Evolutionary conservation across 2,113 vertebrate genomes (phyloP).

Genomic region (Ptilorrhoa leucosticta): DNA sequence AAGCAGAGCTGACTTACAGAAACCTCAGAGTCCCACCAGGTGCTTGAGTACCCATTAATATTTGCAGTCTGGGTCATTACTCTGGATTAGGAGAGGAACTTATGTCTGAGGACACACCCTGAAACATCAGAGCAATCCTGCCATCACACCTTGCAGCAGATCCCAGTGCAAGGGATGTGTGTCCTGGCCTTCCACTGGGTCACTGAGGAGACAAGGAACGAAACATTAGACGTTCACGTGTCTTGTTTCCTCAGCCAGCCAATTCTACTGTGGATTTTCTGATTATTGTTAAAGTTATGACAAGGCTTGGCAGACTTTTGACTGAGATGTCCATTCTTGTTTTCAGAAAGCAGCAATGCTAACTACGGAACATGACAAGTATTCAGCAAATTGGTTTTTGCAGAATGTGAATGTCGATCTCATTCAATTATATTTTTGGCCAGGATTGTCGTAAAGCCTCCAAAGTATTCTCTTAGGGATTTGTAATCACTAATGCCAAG

Average conservation of each 20-base stretch:
- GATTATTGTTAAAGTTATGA: background rate
- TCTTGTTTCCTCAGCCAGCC: background rate
- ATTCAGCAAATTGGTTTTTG: background rate
- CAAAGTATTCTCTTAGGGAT: background rate
- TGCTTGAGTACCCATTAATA: background rate
- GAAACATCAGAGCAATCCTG: background rate
- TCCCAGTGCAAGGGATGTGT: background rate
- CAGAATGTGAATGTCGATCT: background rate
- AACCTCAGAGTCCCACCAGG: background rate
- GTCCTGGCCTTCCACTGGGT: background rate
- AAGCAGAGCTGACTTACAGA: background rate
- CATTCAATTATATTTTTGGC: conserved; percentile 7
- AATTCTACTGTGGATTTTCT: background rate
- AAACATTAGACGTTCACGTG: rapidly evolving
- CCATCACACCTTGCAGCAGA: background rate
- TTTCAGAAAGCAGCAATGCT: background rate
- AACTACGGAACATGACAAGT: background rate
- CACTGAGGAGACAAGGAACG: background rate
- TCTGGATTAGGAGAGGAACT: background rate
- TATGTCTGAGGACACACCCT: background rate
- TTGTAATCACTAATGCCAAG: background rate
- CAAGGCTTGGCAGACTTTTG: background rate
- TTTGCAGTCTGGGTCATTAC: background rate
- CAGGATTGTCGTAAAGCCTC: background rate
- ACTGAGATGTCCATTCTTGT: background rate